phyloP scores from a whole-genome alignment of 2,113 vertebrate species.

The Microtus ochrogaster region DNA sequence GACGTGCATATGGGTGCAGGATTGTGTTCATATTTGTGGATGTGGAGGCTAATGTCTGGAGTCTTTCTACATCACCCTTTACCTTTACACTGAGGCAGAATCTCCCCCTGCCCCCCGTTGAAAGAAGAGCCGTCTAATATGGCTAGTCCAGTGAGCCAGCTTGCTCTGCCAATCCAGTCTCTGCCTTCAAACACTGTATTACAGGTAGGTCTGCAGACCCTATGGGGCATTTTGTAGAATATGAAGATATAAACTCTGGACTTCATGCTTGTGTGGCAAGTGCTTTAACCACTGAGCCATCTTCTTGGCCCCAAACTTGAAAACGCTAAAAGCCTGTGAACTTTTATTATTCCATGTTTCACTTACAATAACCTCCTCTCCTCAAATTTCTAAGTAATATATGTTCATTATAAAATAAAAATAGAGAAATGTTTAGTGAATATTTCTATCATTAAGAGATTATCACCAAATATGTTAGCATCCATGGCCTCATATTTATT shows the following conservation, averaged over 20 bases:
- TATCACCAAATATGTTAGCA: not conserved
- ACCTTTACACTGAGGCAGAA: not conserved
- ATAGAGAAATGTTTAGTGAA: constrained; percentile 9
- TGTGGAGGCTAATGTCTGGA: no score
- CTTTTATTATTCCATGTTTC: not conserved
- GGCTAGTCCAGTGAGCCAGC: not conserved
- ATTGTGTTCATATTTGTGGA: no score
- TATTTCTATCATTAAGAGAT: not conserved
- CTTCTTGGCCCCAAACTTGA: not conserved
- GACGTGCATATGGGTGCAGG: no score
- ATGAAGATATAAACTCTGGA: not conserved
- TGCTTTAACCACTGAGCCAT: not conserved
- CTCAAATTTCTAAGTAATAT: constrained; percentile 9
- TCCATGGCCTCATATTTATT: not conserved
- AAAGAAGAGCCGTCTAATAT: not conserved
- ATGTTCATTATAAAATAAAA: not conserved
- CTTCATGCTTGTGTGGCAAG: not conserved
- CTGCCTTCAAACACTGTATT: not conserved
- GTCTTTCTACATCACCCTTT: not conserved
- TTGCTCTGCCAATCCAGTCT: not conserved
- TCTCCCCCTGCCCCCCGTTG: not conserved
- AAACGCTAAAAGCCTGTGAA: not conserved
- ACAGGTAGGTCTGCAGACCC: not conserved
- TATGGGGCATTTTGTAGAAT: not conserved
- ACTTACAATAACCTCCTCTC: not conserved